phyloP scores from a whole-genome alignment of 2,797 vertebrate genomes.

The Epinephelus awoara region DNA sequence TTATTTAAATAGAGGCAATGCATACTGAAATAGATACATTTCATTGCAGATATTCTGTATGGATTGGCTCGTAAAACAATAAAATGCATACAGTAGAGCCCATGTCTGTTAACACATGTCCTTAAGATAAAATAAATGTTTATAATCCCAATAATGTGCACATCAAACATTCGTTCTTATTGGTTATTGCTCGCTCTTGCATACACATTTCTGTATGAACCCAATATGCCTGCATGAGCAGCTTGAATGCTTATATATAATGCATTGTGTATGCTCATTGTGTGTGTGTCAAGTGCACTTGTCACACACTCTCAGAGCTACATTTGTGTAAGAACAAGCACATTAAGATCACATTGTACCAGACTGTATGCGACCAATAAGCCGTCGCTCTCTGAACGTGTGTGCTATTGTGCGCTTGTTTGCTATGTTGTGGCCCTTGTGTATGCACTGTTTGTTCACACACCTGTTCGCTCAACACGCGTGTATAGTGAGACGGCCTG shows the following conservation, averaged over 20 bases:
- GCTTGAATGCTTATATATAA: constrained; percentile 40
- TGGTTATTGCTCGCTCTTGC: not conserved
- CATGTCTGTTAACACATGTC: constrained; percentile 3
- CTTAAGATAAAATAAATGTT: not conserved
- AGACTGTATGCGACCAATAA: not conserved
- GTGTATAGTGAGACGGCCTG: not conserved
- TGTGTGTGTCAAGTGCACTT: not conserved
- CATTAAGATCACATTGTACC: constrained; percentile 9
- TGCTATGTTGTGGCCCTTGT: constrained; percentile 12
- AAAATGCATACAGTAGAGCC: not conserved
- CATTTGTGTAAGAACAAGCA: constrained; percentile 9
- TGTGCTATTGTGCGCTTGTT: constrained; percentile 27
- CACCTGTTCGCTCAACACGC: constrained; percentile 14
- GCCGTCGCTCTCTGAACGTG: constrained; percentile 4
- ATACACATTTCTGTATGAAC: not conserved
- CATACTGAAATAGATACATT: constrained; percentile 24
- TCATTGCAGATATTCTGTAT: not conserved
- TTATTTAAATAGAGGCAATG: not conserved
- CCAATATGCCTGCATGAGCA: not conserved
- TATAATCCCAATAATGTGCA: not conserved
- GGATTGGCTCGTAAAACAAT: constrained; percentile 5
- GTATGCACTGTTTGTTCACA: constrained; percentile 30
- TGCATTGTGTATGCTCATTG: constrained; percentile 26
- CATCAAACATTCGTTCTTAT: not conserved
- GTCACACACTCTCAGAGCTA: constrained; percentile 9